phyloP scores from a whole-genome alignment of 2,888 invertebrate species.

The Thymelicus sylvestris region DNA sequence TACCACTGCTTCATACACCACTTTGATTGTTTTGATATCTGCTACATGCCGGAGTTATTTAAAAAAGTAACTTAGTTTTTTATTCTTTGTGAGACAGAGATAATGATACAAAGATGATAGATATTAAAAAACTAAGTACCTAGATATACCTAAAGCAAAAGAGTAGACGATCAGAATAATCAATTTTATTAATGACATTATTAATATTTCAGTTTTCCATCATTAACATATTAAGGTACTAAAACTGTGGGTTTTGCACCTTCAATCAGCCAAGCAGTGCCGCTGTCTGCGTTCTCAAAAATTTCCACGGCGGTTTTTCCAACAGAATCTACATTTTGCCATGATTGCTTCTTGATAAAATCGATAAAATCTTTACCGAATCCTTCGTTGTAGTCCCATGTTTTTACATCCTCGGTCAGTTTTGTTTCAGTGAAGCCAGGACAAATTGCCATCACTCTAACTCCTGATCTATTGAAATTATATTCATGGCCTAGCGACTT shows the following conservation, averaged over 20 bases:
- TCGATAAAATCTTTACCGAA: conserved; percentile 45
- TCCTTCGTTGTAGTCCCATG: conserved; percentile 42
- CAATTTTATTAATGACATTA: too few relatives aligned
- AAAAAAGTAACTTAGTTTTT: too few relatives aligned
- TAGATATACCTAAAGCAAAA: too few relatives aligned
- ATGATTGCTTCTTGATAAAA: conserved; percentile 47
- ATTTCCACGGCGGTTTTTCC: conserved; percentile 59
- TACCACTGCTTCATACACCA: too few relatives aligned
- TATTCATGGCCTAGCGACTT: conserved; percentile 73
- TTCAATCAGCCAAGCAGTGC: conserved; percentile 81
- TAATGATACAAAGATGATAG: too few relatives aligned
- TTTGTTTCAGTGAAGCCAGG: conserved; percentile 80
- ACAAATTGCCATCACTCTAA: conserved; percentile 81
- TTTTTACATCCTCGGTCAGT: conserved; percentile 43
- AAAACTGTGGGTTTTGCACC: conserved; percentile 58
- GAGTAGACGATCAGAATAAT: too few relatives aligned
- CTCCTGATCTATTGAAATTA: conserved; percentile 75
- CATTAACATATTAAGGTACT: conserved; percentile 18
- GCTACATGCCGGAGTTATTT: too few relatives aligned
- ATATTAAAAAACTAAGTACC: too few relatives aligned
- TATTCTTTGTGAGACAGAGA: too few relatives aligned
- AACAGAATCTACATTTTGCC: conserved; percentile 60
- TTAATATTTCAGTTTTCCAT: too few relatives aligned
- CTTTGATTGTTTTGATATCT: too few relatives aligned
- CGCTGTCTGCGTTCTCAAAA: conserved; percentile 71